These are phyloP conservation scores for Paradoxurus hermaphroditus DNA, from an alignment of 2,113 vertebrate genomes.

Conservation along the genomic window DNA sequence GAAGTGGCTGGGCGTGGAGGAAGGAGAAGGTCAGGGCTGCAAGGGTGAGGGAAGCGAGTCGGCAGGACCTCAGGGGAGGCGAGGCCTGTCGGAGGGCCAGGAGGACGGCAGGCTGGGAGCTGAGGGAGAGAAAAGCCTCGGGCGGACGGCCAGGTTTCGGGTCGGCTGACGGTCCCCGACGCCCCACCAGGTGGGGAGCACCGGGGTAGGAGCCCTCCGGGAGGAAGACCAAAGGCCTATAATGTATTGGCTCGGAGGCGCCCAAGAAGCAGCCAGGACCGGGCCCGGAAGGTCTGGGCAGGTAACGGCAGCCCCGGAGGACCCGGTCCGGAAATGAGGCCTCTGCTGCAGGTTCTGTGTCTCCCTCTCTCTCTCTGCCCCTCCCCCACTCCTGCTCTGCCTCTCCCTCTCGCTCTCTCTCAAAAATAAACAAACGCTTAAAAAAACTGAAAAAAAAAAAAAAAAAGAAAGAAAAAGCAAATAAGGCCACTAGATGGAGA, in stretches of 20 bases:
- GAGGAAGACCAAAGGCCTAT: neutral
- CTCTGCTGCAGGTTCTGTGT: no score
- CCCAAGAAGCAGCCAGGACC: neutral
- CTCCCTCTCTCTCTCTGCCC: no score
- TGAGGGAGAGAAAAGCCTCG: neutral
- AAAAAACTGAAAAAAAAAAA: no score
- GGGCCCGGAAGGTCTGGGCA: neutral
- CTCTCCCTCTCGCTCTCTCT: no score
- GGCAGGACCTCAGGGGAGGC: rapidly evolving
- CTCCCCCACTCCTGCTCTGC: no score
- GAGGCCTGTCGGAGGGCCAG: rapidly evolving
- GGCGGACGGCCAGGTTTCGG: neutral
- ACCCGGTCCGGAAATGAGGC: neutral
- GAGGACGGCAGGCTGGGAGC: no score
- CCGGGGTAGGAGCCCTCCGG: neutral
- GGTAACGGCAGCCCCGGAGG: neutral
- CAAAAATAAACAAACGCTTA: no score
- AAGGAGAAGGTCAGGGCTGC: neutral
- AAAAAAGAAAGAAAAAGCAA: neutral
- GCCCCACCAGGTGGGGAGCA: no score
- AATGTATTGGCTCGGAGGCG: no score
- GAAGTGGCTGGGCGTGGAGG: neutral
- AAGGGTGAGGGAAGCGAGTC: rapidly evolving
- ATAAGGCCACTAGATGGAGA: neutral
- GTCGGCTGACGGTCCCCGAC: neutral